Conservation (phyloP, 2,888 invertebrate genomes). For the Hydrotaea cyrtoneurina region DNA sequence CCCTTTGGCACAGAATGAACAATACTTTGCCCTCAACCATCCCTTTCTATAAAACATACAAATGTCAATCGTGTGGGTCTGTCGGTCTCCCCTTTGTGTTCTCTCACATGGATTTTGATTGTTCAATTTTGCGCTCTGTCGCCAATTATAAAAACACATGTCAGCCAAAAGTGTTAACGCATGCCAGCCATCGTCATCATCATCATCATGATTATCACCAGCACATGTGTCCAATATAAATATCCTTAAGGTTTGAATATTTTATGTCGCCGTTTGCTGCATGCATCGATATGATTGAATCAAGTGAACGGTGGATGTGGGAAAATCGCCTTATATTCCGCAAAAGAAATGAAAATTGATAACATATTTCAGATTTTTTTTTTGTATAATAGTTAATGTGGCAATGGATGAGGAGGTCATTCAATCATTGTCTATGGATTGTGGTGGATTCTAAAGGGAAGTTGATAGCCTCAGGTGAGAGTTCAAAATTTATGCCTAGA, state of each 20-base stretch:
- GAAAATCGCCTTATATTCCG: too few species aligned
- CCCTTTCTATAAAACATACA: not conserved
- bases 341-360: too few species aligned
- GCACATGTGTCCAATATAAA: slow-evolving; percentile 54
- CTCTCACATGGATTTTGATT: slow-evolving; percentile 69
- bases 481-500: too few species aligned
- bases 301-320: not conserved
- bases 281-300: not conserved
- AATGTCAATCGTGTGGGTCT: not conserved
- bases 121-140: slow-evolving; percentile 77
- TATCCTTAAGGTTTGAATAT: slow-evolving; percentile 48
- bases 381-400: too few species aligned
- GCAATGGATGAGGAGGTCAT: too few species aligned
- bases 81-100: not conserved
- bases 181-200: slow-evolving; percentile 7
- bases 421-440: too few species aligned
- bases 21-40: not conserved
- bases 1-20: not conserved
- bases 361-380: too few species aligned
- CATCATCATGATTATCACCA: too few species aligned
- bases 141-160: slow-evolving; percentile 67
- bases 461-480: too few species aligned
- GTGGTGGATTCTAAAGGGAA: too few species aligned
- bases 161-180: slow-evolving; percentile 45
- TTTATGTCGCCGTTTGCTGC: slow-evolving; percentile 14